Evolutionary conservation across 2,888 invertebrate species (phyloP), one percentile per base, ranked within the genome.

Genomic region (Heliconius cydno): DNA sequence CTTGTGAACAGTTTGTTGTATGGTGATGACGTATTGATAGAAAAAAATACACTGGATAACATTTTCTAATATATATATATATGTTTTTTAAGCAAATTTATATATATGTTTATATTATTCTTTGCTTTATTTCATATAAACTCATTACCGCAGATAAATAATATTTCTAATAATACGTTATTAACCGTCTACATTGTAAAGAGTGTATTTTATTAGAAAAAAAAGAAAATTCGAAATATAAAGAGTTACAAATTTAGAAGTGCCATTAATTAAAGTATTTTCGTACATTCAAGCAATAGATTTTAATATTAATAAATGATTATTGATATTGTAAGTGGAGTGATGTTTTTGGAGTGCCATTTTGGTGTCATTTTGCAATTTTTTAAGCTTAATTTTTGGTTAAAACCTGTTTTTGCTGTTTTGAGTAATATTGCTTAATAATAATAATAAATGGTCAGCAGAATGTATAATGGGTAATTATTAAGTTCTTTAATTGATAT

Each of bases 231-330:
- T 52, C 65, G 60, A 80, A 78, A 74, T 76, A 73, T 78, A 78
- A 74, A 81, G 68, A 79, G 68, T 79, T 87, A 89, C 86, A 89
- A 89, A 90, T 83, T 89, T 92, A 90, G 90, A 92, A 92, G 94
- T 94, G 94, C 94, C 94, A 94, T 94, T 94, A 92, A 86, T 80
- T 87, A 91, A 90, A 91, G 91, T 94, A 94, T 94, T 94, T 94
- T 94, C 92, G 85, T 93, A 94, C 90, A 87, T 84, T 83, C 85
- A 86, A 90, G 87, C 89, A 89, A 92, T 91, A 91, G 87, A 85
- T 86, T 83, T 87, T 85, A 83, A 75, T 60, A n/a, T 52, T 75
- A 81, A 84, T 83, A 81, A 81, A 80, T 83, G 2, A 13, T 72
- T 75, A 78, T 74, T 63, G 60, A 70, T 70, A 46, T 41, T 70